These are phyloP conservation scores for Aurelia sp. DNA, from an alignment of 30 jellyfish, hydroid and myxozoan species.

Conservation along the genomic window DNA sequence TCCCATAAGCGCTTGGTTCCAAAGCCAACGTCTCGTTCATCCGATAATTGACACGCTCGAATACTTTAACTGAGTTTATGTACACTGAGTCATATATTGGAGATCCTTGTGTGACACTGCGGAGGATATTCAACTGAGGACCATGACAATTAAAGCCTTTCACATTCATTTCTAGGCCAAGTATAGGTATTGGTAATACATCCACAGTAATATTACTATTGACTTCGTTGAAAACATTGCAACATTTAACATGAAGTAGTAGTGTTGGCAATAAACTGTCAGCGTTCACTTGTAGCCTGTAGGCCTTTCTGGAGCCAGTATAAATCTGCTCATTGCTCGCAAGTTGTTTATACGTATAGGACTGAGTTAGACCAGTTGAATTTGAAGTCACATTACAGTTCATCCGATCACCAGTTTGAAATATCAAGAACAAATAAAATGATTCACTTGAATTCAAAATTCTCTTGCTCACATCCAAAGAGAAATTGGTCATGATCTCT, in stretches of 20 bases:
- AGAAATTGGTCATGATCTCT: constrained; percentile 17
- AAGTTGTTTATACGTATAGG: constrained; percentile 16
- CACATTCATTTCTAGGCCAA: constrained; percentile 5
- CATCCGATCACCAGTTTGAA: constrained; percentile 45
- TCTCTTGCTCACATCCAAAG: constrained; percentile 31
- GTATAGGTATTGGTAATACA: constrained; percentile 13
- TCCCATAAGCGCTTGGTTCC: constrained; percentile 3
- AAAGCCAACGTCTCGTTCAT: not conserved
- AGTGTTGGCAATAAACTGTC: constrained; percentile 5
- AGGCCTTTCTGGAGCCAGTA: constrained; percentile 4
- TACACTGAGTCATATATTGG: constrained; percentile 20
- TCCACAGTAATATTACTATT: constrained; percentile 24
- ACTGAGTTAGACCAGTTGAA: constrained; percentile 11
- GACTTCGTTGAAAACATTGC: constrained; percentile 19
- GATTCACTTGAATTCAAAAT: constrained; percentile 19
- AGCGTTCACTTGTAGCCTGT: constrained; percentile 1
- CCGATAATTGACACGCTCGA: not conserved
- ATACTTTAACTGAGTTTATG: not conserved
- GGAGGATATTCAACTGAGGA: not conserved
- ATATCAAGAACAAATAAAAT: constrained; percentile 2
- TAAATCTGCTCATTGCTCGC: constrained; percentile 1
- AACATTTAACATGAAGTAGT: constrained; percentile 20
- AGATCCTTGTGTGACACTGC: constrained; percentile 28
- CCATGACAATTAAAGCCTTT: constrained; percentile 16
- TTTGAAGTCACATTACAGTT: constrained; percentile 39